phyloP scores from a whole-genome alignment of 2,797 vertebrate genomes.

The Falco berigora region DNA sequence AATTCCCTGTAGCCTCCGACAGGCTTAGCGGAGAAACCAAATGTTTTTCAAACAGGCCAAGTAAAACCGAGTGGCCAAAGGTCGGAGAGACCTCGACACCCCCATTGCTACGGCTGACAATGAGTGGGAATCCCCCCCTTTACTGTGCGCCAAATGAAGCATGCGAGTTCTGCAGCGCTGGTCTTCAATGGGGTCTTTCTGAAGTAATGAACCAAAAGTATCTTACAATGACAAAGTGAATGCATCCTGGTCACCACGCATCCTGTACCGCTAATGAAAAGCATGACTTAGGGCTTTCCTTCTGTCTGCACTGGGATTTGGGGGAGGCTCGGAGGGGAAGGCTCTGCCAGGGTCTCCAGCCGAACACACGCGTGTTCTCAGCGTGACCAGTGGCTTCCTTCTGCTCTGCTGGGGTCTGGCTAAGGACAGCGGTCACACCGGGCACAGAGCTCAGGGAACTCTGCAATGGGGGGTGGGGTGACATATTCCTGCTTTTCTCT shows the following conservation, averaged over 20 bases:
- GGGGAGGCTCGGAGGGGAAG: background rate
- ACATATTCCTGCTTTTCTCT: background rate
- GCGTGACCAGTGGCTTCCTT: background rate
- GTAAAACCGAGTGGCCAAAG: background rate
- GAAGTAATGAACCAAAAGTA: background rate
- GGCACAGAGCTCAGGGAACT: background rate
- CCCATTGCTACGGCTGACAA: background rate
- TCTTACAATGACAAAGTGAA: background rate
- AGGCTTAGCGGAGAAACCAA: background rate
- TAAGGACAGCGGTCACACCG: fast-evolving
- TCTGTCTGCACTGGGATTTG: background rate
- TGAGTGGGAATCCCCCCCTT: background rate
- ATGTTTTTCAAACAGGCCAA: background rate
- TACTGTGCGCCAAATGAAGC: background rate
- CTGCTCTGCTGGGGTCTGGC: background rate
- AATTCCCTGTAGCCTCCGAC: background rate
- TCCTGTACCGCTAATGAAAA: background rate
- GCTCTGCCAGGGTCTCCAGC: background rate
- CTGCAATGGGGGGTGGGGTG: background rate
- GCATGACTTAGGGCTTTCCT: background rate
- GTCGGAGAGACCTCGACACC: background rate
- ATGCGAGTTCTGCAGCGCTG: background rate
- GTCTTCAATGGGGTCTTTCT: background rate
- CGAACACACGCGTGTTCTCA: fast-evolving
- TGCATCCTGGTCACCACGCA: background rate